phyloP scores from a whole-genome alignment of 2,113 vertebrate genomes.

The Orycteropus afer region DNA sequence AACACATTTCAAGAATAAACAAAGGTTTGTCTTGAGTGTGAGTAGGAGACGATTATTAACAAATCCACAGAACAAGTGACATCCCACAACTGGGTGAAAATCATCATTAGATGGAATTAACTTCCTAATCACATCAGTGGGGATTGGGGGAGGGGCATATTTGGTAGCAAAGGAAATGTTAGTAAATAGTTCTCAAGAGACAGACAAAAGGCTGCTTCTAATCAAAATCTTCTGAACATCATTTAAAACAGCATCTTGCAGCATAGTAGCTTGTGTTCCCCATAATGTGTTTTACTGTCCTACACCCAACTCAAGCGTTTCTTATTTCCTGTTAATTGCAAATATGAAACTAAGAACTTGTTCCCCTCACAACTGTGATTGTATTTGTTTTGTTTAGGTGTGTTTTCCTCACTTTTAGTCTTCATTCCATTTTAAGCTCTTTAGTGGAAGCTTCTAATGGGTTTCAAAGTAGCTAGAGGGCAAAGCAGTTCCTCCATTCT shows the following conservation, averaged over 20 bases:
- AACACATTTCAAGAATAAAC: background rate
- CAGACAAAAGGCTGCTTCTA: constrained; percentile 82
- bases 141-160: constrained; percentile 74
- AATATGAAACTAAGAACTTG: constrained; percentile 60
- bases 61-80: background rate
- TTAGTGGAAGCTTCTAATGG: constrained; percentile 80
- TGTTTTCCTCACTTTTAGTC: constrained; percentile 55
- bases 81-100: constrained; percentile 63
- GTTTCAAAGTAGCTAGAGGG: constrained; percentile 73
- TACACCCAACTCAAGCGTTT: constrained; percentile 34
- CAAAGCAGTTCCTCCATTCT: constrained; percentile 80
- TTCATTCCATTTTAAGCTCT: constrained; percentile 53
- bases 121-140: constrained; percentile 79
- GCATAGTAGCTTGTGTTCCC: constrained; percentile 69
- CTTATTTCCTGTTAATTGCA: constrained; percentile 51
- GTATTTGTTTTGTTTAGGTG: constrained; percentile 58
- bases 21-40: background rate
- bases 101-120: constrained; percentile 79
- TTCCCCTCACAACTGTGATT: constrained; percentile 62
- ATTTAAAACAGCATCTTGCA: constrained; percentile 75
- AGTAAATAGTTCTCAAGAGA: constrained; percentile 82
- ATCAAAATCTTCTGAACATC: constrained; percentile 81
- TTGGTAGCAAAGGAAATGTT: constrained; percentile 76
- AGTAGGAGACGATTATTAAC: background rate
- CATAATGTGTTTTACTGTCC: constrained; percentile 49